Conservation (phyloP, 2,888 invertebrate genomes). For the Phorcus lineatus region DNA sequence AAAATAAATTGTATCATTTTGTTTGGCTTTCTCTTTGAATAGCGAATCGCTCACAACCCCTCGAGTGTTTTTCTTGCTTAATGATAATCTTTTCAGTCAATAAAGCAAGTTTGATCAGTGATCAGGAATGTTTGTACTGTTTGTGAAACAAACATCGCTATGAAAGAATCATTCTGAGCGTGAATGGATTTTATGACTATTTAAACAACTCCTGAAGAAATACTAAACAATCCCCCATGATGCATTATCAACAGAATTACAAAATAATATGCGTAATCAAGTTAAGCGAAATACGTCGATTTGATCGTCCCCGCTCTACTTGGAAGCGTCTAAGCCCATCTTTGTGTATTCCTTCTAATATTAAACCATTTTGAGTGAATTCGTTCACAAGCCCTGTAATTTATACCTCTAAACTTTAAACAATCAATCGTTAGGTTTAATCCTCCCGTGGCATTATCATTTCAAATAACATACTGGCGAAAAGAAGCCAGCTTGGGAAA, state of each 20-base stretch:
- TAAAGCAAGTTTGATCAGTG: not conserved
- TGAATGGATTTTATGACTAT: conserved; percentile 8
- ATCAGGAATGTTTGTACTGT: not conserved
- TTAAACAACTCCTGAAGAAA: conserved; percentile 2
- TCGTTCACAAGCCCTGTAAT: conserved; percentile 10
- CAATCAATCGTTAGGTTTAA: conserved; percentile 23
- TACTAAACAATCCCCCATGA: not conserved
- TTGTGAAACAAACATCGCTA: not conserved
- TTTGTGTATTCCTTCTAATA: conserved; percentile 3
- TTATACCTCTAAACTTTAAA: conserved; percentile 22
- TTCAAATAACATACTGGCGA: conserved; percentile 21
- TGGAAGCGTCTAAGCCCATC: not conserved
- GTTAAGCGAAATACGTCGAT: not conserved
- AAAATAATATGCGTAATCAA: conserved; percentile 10
- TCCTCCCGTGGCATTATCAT: not conserved
- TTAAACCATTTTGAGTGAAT: conserved; percentile 8
- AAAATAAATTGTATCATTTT: too few relatives aligned
- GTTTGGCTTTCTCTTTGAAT: too few relatives aligned
- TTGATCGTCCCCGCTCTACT: not conserved
- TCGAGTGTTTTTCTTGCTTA: not conserved
- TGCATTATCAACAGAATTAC: conserved; percentile 5
- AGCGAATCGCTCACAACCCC: too few relatives aligned
- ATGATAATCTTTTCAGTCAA: conserved; percentile 10
- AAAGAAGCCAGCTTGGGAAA: conserved; percentile 8
- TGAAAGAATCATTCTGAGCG: not conserved